Evolutionary conservation across 2,888 invertebrate genomes (phyloP), one percentile per base, ranked within the genome.

Genomic region (Sinodicranocentrus sp.): DNA sequence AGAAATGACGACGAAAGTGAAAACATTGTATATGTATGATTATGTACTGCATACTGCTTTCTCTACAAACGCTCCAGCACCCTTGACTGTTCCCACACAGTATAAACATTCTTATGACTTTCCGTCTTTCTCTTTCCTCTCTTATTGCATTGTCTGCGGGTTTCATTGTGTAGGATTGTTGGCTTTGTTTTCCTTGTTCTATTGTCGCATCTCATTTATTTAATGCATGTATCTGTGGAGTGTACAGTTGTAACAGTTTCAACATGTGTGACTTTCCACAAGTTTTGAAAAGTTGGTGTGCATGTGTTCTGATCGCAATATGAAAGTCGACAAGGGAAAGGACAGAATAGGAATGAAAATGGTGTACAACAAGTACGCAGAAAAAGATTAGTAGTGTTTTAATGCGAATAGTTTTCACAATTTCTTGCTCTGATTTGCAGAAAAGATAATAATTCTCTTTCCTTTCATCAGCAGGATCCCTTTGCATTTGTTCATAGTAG

Each of bases 351-450:
- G n/a, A n/a, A n/a, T n/a, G n/a, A n/a, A n/a, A n/a, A n/a, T n/a
- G n/a, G n/a, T n/a, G n/a, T n/a, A n/a, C n/a, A n/a, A n/a, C n/a
- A n/a, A 10, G 57, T 3, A 19, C 25, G 25, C 13, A 25, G 57
- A 25, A 57, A 57, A 57, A 57, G 57, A 57, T 57, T 57, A 57
- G 57, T 57, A 25, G 57, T 57, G 25, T 57, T 57, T 57, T 57
- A 57, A 57, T 57, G 57, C 10, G 57, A 57, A 57, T 57, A 57
- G 57, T 57, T 57, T 57, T 57, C 57, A 57, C 57, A 57, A 25
- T 57, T 57, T 57, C 57, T 57, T 57, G 57, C 25, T 57, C 57
- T 57, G 57, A 57, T 57, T 57, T 57, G 57, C 25, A 57, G 57
- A 57, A 57, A 57, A 57, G 57, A 57, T 57, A 57, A 57, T 57